Evolutionary conservation across 2,888 invertebrate genomes (phyloP).

Genomic region (Meganola albula): DNA sequence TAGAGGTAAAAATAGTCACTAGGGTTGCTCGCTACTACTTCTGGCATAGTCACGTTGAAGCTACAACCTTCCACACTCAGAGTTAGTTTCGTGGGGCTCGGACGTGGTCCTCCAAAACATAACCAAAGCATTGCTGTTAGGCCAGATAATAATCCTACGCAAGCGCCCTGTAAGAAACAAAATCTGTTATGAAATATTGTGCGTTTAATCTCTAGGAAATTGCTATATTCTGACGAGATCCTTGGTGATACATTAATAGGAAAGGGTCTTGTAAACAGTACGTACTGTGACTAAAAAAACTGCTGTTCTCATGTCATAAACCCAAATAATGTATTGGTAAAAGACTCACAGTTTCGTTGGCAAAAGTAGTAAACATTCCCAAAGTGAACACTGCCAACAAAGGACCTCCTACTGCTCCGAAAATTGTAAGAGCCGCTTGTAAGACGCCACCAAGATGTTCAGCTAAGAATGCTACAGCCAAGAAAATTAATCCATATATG

Average conservation of each 20-base stretch:
- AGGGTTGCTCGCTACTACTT: slow-evolving; percentile 20
- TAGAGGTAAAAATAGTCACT: slow-evolving; percentile 80
- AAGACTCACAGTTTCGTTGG: slow-evolving; percentile 83
- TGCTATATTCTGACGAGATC: too few relatives aligned
- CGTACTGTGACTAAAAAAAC: too few relatives aligned
- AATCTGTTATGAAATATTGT: too few relatives aligned
- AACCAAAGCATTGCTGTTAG: slow-evolving; percentile 87
- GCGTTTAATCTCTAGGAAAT: too few relatives aligned
- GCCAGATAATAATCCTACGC: slow-evolving; percentile 80
- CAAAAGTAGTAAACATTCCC: slow-evolving; percentile 87
- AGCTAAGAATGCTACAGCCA: slow-evolving; percentile 89
- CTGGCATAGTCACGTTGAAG: slow-evolving; percentile 39
- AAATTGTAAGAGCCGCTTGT: slow-evolving; percentile 91
- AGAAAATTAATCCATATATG: slow-evolving; percentile 84
- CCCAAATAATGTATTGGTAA: too few relatives aligned
- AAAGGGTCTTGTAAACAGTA: too few relatives aligned
- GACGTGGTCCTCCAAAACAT: slow-evolving; percentile 89
- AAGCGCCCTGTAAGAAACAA: slow-evolving; percentile 84
- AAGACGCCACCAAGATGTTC: slow-evolving; percentile 90
- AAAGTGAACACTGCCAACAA: slow-evolving; percentile 90
- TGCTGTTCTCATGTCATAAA: too few relatives aligned
- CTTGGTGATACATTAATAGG: too few relatives aligned
- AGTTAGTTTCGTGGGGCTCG: slow-evolving; percentile 74
- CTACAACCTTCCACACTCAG: slow-evolving; percentile 78
- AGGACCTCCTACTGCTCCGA: slow-evolving; percentile 92